These are phyloP conservation scores for Parus major DNA, from an alignment of 2,113 vertebrate species.

Conservation along the genomic window DNA sequence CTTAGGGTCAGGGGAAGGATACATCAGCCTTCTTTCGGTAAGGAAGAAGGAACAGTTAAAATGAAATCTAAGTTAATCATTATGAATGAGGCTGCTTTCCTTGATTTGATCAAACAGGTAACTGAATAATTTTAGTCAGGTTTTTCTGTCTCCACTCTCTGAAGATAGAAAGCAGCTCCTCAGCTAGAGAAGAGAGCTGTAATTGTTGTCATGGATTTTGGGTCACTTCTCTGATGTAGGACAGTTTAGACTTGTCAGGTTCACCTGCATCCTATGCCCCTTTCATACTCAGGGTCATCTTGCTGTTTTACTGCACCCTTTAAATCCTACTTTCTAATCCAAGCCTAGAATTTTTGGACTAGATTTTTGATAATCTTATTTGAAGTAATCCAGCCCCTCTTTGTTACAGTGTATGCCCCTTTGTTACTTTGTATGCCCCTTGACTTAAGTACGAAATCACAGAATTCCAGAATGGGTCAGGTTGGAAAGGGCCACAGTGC, in stretches of 20 bases:
- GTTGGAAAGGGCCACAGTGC: not conserved
- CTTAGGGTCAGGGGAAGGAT: not conserved
- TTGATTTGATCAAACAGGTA: not conserved
- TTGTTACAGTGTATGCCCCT: not conserved
- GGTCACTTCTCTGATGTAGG: not conserved
- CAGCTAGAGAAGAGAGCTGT: not conserved
- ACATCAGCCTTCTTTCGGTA: not conserved
- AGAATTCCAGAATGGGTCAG: not conserved
- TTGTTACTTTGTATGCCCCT: not conserved
- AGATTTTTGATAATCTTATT: not conserved
- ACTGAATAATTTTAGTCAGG: not conserved
- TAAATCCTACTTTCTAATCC: not conserved
- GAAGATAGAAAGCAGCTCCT: not conserved
- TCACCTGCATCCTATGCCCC: not conserved
- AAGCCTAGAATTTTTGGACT: not conserved
- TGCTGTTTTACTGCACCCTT: not conserved
- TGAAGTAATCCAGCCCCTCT: not conserved
- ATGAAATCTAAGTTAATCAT: not conserved
- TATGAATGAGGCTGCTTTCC: not conserved
- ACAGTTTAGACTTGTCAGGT: accelerated
- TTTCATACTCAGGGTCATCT: not conserved
- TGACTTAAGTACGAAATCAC: not conserved
- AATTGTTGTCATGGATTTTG: not conserved
- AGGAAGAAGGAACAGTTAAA: not conserved
- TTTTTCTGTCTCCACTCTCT: not conserved